Percentiles rank a stretch among this genome's conserved stretches.
Evolutionary conservation across 2,797 vertebrate genomes (phyloP).

Genomic region (Sebastes variabilis): DNA sequence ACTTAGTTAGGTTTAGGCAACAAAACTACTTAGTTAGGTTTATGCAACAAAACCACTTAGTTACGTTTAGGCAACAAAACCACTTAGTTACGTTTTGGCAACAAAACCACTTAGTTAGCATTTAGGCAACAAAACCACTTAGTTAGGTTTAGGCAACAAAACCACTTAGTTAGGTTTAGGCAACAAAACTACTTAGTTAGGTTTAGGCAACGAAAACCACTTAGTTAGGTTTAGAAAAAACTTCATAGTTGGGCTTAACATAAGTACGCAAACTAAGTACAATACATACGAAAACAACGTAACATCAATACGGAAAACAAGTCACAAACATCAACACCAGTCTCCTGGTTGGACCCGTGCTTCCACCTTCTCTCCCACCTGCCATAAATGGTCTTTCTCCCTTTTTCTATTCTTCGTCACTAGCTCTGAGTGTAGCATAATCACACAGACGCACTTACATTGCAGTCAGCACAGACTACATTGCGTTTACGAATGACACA

Average conservation of each 20-base stretch:
- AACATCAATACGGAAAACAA: not conserved
- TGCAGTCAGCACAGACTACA: not conserved
- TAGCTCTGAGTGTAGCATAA: no score
- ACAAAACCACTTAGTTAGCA: no score
- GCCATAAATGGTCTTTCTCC: not conserved
- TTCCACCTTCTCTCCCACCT: not conserved
- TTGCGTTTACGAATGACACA: not conserved
- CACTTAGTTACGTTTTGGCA: no score
- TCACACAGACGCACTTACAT: not conserved
- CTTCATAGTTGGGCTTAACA: not conserved
- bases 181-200: no score
- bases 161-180: no score
- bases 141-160: no score
- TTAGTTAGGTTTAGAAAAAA: not conserved
- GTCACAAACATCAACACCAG: not conserved
- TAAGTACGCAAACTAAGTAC: not conserved
- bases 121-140: no score
- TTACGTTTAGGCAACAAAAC: no score
- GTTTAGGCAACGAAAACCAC: no score
- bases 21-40: no score
- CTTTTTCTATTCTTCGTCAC: not conserved
- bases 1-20: no score
- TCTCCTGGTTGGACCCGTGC: not conserved
- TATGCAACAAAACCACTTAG: no score
- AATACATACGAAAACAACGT: not conserved